Conservation (phyloP, 1,140 invertebrate genomes). For the Neelides sp. region DNA sequence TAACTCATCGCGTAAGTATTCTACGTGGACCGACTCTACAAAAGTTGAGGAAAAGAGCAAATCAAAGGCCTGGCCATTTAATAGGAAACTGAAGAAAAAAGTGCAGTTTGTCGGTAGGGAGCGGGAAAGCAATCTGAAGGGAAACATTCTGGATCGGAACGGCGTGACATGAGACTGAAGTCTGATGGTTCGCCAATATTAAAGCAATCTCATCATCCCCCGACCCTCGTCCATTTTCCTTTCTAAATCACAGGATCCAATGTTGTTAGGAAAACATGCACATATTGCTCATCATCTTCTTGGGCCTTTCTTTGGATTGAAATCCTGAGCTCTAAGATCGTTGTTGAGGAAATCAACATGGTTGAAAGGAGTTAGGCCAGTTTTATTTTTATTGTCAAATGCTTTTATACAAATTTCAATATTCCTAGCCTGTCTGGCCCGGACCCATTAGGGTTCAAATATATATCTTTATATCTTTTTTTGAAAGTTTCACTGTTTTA, state of each 20-base stretch:
- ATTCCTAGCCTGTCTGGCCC: too few species aligned
- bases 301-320: neutral
- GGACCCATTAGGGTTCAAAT: too few species aligned
- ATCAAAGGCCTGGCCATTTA: neutral
- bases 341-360: neutral
- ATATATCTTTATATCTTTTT: too few species aligned
- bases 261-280: too few species aligned
- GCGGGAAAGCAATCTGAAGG: neutral
- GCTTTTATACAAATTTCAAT: too few species aligned
- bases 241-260: neutral
- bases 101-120: neutral
- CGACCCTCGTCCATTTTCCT: neutral
- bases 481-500: too few species aligned
- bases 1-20: constrained; percentile 22
- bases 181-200: constrained; percentile 8
- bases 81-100: neutral
- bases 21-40: constrained; percentile 17
- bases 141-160: constrained; percentile 5
- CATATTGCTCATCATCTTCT: too few species aligned
- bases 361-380: neutral
- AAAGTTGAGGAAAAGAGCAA: neutral
- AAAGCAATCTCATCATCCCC: neutral
- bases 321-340: neutral
- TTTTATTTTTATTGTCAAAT: neutral
- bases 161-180: too few species aligned